Evolutionary conservation across 2,888 invertebrate species (phyloP).

Genomic region (Lymantria monacha): DNA sequence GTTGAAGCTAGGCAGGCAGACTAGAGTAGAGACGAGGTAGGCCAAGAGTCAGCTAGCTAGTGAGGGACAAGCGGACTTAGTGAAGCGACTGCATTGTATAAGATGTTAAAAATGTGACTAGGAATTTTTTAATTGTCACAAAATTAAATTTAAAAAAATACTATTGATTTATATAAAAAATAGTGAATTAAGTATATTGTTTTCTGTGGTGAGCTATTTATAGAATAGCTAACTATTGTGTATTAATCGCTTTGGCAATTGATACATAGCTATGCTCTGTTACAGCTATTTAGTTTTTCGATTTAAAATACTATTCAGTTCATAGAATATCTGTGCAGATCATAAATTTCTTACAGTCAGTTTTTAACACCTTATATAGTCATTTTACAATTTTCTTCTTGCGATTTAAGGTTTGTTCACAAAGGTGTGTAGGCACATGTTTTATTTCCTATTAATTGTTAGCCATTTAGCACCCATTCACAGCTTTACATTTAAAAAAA

Average conservation of each 20-base stretch:
- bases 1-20: conserved; percentile 79
- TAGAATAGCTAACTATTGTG: too few species aligned
- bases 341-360: not conserved
- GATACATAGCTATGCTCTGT: too few species aligned
- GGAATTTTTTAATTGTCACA: not conserved
- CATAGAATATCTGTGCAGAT: not conserved
- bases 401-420: conserved; percentile 62
- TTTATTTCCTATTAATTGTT: conserved; percentile 50
- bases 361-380: conserved; percentile 24
- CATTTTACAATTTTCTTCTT: conserved; percentile 50
- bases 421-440: conserved; percentile 65
- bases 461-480: conserved; percentile 60
- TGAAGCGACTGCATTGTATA: conserved; percentile 50
- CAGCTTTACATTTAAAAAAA: conserved; percentile 66
- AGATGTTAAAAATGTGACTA: not conserved
- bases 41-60: conserved; percentile 69
- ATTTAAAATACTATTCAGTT: too few species aligned
- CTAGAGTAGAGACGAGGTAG: conserved; percentile 66
- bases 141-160: too few species aligned
- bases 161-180: too few species aligned
- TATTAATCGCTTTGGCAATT: too few species aligned
- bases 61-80: conserved; percentile 72
- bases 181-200: too few species aligned
- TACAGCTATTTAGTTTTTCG: too few species aligned
- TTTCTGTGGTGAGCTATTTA: too few species aligned